phyloP scores from a whole-genome alignment of 1,140 invertebrate species.

The Drosophila virilis region DNA sequence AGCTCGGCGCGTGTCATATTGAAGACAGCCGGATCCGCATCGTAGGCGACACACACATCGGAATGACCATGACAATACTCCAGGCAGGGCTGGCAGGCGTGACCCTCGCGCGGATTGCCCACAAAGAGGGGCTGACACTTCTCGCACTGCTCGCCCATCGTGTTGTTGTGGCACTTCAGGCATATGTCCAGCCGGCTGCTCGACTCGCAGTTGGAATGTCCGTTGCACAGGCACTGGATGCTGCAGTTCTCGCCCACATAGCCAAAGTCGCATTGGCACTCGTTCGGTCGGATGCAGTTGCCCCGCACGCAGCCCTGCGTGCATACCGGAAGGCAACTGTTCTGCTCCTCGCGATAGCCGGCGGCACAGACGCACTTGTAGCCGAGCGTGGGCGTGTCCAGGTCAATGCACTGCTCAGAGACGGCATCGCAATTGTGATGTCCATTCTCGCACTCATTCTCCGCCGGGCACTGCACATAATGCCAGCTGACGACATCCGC shows the following conservation, averaged over 20 bases:
- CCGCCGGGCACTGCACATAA: constrained; percentile 94
- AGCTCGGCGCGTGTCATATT: constrained; percentile 86
- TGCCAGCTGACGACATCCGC: constrained; percentile 88
- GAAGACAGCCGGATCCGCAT: constrained; percentile 85
- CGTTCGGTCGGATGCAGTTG: constrained; percentile 92
- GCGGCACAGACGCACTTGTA: constrained; percentile 94
- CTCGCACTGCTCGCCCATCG: constrained; percentile 93
- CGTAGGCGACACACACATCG: constrained; percentile 90
- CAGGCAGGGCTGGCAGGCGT: constrained; percentile 93
- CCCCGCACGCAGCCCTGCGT: constrained; percentile 95
- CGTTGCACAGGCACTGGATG: constrained; percentile 97
- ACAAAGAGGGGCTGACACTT: constrained; percentile 95
- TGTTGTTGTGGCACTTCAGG: constrained; percentile 95
- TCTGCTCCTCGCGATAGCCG: constrained; percentile 89
- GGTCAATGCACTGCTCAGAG: constrained; percentile 93
- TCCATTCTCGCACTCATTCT: constrained; percentile 96
- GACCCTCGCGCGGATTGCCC: constrained; percentile 94
- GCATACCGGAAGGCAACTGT: constrained; percentile 92
- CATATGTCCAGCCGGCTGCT: constrained; percentile 93
- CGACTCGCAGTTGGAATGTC: constrained; percentile 95
- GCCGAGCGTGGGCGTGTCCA: constrained; percentile 86
- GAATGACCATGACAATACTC: constrained; percentile 96
- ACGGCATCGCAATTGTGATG: constrained; percentile 95
- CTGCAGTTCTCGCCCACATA: constrained; percentile 97
- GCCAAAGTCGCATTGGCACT: constrained; percentile 96